phyloP scores from a whole-genome alignment of 1,140 invertebrate genomes.

The Dendrolimus kikuchii region DNA sequence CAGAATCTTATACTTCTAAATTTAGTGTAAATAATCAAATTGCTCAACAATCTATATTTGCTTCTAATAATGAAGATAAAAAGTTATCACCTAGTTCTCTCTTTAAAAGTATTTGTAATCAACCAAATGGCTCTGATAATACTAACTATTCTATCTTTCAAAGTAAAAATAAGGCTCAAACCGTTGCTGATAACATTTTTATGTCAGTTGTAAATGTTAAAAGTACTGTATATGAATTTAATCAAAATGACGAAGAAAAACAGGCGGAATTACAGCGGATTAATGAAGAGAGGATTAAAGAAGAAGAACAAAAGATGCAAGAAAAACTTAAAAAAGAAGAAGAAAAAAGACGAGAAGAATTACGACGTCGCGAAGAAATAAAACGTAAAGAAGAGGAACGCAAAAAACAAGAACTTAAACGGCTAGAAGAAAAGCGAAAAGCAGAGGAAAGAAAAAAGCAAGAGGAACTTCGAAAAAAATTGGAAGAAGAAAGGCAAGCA shows the following conservation, averaged over 20 bases:
- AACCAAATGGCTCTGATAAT: slow-evolving; percentile 19
- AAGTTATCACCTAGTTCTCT: slow-evolving; percentile 46
- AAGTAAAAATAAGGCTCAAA: slow-evolving; percentile 47
- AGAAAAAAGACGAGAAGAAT: slow-evolving; percentile 12
- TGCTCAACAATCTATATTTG: too few species aligned
- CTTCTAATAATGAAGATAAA: slow-evolving; percentile 5
- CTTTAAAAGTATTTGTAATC: slow-evolving; percentile 42
- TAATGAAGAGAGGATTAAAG: slow-evolving; percentile 20
- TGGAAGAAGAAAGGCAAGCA: slow-evolving; percentile 50
- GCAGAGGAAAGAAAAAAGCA: slow-evolving; percentile 44
- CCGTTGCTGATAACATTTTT: slow-evolving; percentile 47
- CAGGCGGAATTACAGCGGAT: slow-evolving; percentile 15
- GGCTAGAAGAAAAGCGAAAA: slow-evolving; percentile 41
- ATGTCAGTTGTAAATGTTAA: slow-evolving; percentile 27
- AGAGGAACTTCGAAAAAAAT: slow-evolving; percentile 53
- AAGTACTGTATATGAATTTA: slow-evolving; percentile 44
- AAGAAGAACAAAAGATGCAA: slow-evolving; percentile 24
- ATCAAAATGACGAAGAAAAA: slow-evolving; percentile 23
- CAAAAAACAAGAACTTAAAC: slow-evolving; percentile 22
- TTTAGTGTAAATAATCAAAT: too few species aligned
- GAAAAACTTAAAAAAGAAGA: slow-evolving; percentile 18
- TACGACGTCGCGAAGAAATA: slow-evolving; percentile 17
- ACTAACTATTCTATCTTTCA: slow-evolving; percentile 46
- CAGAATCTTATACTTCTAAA: not conserved
- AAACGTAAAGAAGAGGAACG: slow-evolving; percentile 23